Percentiles rank a stretch among this genome's conserved stretches.
Evolutionary conservation across 2,797 vertebrate genomes (phyloP).

Genomic region (Cetoscarus ocellatus): DNA sequence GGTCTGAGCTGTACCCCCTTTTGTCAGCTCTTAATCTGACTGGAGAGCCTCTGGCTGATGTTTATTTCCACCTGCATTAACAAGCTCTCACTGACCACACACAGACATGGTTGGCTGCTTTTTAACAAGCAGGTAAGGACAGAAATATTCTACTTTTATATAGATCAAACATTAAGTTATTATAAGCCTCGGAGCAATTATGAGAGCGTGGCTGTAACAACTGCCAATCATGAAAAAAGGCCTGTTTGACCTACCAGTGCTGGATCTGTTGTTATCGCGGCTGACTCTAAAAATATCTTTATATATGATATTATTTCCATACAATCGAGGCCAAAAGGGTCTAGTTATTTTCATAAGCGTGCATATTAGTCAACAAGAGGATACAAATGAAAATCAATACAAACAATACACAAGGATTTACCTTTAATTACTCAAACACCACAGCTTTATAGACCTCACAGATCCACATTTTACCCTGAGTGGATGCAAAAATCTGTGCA

Average conservation of each 20-base stretch:
- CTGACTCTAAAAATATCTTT: not conserved
- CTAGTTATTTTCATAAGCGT: not conserved
- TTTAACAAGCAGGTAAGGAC: too few relatives aligned
- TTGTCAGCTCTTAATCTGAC: slow-evolving; percentile 40
- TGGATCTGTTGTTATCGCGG: not conserved
- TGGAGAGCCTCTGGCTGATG: not conserved
- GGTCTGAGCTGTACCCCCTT: slow-evolving; percentile 24
- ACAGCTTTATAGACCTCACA: too few relatives aligned
- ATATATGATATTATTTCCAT: not conserved
- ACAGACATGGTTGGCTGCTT: too few relatives aligned
- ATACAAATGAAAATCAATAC: not conserved
- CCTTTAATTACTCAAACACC: not conserved
- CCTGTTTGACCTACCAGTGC: too few relatives aligned
- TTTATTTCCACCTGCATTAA: slow-evolving; percentile 4
- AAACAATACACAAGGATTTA: not conserved
- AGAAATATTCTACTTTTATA: not conserved
- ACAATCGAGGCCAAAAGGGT: not conserved
- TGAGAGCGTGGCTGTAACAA: not conserved
- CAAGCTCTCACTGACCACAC: not conserved
- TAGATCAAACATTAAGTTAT: not conserved
- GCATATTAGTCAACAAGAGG: not conserved
- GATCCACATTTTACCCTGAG: too few relatives aligned
- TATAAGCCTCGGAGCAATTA: not conserved
- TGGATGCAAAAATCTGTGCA: too few relatives aligned
- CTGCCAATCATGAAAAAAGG: not conserved